A percentile compares a stretch with the other conserved stretches of the same genome.
Conservation (phyloP, 2,888 invertebrate genomes). For the Philaethria dido region DNA sequence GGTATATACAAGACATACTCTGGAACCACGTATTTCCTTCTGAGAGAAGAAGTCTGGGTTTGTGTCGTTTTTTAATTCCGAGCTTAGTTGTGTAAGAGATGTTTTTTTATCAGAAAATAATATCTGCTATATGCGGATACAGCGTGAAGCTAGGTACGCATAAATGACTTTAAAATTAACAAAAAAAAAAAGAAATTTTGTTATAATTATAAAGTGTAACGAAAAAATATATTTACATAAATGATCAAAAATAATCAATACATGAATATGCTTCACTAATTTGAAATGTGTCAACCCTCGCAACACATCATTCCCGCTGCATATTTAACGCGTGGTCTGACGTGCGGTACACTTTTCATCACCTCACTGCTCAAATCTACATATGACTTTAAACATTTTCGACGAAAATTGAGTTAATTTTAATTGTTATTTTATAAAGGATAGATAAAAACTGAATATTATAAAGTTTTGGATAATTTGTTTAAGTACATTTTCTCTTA, state of each 20-base stretch:
- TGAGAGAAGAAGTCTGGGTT: no score
- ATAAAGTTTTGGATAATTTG: background rate
- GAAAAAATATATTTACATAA: background rate
- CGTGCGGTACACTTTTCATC: constrained; percentile 50
- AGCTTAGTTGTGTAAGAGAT: no score
- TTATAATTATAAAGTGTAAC: no score
- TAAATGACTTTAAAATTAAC: no score
- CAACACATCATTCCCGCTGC: constrained; percentile 52
- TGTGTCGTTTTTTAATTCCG: no score
- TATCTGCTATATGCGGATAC: no score
- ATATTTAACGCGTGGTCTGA: constrained; percentile 74
- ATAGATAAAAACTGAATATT: background rate
- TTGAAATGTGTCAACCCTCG: constrained; percentile 50
- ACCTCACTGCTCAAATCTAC: constrained; percentile 32
- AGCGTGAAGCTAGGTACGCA: no score
- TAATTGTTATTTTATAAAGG: background rate
- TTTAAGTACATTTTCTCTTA: background rate
- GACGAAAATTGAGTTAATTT: background rate
- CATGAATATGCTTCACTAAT: background rate
- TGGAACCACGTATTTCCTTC: no score
- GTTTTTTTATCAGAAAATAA: no score
- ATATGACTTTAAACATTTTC: constrained; percentile 28
- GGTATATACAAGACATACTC: no score
- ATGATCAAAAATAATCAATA: background rate
- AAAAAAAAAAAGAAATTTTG: constrained; percentile 7